Evolutionary conservation across 2,113 vertebrate species (phyloP).

Genomic region (Macrotus californicus): DNA sequence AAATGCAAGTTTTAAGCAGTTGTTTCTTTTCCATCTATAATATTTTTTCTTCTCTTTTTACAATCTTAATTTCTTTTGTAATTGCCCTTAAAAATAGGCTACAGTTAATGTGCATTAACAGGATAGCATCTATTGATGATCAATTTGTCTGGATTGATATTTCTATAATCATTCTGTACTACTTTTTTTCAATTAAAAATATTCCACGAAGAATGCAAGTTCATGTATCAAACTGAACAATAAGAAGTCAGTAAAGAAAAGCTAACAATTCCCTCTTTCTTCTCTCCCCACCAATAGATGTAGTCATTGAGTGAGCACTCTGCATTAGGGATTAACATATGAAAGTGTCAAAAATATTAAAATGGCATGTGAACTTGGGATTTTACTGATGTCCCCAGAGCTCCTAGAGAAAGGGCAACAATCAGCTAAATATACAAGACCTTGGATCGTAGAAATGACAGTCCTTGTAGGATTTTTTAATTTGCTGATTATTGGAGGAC

Average conservation of each 20-base stretch:
- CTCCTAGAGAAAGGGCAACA: not conserved
- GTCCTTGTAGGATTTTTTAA: not conserved
- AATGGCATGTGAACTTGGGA: not conserved
- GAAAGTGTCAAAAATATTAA: not conserved
- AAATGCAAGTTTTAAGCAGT: not conserved
- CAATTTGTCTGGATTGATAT: not conserved
- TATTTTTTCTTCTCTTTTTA: not conserved
- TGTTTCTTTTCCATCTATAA: not conserved
- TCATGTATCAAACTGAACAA: not conserved
- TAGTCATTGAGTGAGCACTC: not conserved
- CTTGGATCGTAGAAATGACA: not conserved
- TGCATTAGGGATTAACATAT: not conserved
- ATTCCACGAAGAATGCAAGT: not conserved
- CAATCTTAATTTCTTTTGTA: not conserved
- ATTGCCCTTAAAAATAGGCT: not conserved
- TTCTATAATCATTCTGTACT: not conserved
- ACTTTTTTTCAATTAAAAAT: constrained; percentile 21
- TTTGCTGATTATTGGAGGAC: not conserved
- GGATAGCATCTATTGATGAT: not conserved
- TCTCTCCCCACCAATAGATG: not conserved
- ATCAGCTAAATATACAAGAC: not conserved
- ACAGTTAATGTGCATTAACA: not conserved
- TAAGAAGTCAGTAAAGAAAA: not conserved
- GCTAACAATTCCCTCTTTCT: not conserved
- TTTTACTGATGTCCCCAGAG: not conserved